These are phyloP conservation scores for Trichopria drosophilae DNA, from an alignment of 2,888 invertebrate genomes.

Conservation along the genomic window DNA sequence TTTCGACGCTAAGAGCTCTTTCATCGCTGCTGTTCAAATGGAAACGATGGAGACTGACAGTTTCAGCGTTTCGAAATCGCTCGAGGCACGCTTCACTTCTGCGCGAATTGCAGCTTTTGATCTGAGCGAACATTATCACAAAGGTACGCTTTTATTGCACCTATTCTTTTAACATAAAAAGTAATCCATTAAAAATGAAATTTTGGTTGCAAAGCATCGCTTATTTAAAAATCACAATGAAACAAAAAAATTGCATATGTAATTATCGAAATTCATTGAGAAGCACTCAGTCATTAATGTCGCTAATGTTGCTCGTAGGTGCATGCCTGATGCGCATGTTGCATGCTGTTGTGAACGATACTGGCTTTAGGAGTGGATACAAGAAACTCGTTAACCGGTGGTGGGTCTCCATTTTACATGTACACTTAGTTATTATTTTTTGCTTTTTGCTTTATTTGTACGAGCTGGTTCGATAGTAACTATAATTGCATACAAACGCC, in stretches of 20 bases:
- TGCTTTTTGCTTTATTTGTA: neutral
- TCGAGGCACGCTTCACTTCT: conserved; percentile 41
- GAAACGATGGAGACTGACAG: conserved; percentile 47
- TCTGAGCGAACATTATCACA: conserved; percentile 38
- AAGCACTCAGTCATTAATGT: conserved; percentile 1
- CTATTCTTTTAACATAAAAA: conserved; percentile 4
- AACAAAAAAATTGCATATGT: no score
- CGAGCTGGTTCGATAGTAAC: neutral
- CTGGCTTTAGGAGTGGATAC: conserved; percentile 48
- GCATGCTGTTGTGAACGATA: conserved; percentile 46
- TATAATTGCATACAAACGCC: neutral
- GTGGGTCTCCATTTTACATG: conserved; percentile 44
- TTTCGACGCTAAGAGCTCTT: conserved; percentile 36
- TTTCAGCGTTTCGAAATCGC: conserved; percentile 45
- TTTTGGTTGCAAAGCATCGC: no score
- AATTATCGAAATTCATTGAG: no score
- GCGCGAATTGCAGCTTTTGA: conserved; percentile 38
- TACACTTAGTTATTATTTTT: neutral
- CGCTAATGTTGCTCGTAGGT: conserved; percentile 44
- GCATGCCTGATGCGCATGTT: conserved; percentile 55
- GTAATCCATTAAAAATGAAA: no score
- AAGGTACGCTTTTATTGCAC: no score
- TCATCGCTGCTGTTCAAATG: conserved; percentile 45
- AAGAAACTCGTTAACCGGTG: conserved; percentile 48
- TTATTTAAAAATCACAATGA: no score